phyloP scores from a whole-genome alignment of 2,888 invertebrate genomes.

The Drosophila kuntzei region DNA sequence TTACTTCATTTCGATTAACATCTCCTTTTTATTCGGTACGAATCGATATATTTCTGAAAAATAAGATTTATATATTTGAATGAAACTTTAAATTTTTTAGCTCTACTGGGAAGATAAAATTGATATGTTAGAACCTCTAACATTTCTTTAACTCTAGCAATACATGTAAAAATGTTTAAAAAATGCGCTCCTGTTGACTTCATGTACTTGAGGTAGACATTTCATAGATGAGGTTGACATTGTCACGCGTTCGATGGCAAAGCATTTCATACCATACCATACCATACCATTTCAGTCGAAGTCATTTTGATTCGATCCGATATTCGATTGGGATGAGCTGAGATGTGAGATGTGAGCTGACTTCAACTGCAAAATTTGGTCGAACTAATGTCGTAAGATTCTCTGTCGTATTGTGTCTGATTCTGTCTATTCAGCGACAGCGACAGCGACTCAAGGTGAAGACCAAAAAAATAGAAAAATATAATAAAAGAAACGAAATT shows the following conservation, averaged over 20 bases:
- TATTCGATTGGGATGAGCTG: constrained; percentile 21
- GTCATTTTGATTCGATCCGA: constrained; percentile 28
- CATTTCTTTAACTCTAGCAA: too few relatives aligned
- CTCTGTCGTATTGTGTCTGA: constrained; percentile 41
- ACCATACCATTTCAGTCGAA: constrained; percentile 19
- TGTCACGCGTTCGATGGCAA: constrained; percentile 48
- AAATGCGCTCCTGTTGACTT: constrained; percentile 39
- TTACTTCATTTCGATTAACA: too few relatives aligned
- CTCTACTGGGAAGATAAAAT: too few relatives aligned
- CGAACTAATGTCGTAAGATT: constrained; percentile 60
- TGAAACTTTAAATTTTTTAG: too few relatives aligned
- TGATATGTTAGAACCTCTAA: too few relatives aligned
- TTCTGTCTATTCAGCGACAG: constrained; percentile 61
- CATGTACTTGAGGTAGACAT: constrained; percentile 31
- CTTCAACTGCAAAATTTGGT: constrained; percentile 53
- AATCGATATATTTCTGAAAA: too few relatives aligned
- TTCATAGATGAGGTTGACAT: constrained; percentile 61
- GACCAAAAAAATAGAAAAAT: not conserved
- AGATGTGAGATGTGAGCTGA: constrained; percentile 28
- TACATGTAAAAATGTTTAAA: too few relatives aligned
- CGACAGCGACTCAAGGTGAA: constrained; percentile 43
- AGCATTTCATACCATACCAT: constrained; percentile 1
- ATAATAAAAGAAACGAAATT: constrained; percentile 8
- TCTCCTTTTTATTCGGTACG: too few relatives aligned
- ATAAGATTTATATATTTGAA: too few relatives aligned